Conservation (phyloP, 2,888 invertebrate genomes). For the Camponotus fellah region DNA sequence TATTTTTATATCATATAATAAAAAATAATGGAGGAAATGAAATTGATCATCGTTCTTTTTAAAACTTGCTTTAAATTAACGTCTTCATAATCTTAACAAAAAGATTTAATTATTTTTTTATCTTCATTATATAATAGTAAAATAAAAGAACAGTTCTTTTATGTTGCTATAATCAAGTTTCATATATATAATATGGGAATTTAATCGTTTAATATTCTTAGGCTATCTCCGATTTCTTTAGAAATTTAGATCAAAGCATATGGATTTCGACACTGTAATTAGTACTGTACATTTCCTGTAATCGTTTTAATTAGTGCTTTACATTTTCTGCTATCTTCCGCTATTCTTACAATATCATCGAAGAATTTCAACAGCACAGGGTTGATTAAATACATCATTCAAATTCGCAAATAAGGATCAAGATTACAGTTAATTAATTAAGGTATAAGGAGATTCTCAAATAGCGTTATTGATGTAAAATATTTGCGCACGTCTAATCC, state of each 20-base stretch:
- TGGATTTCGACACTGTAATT: slow-evolving; percentile 31
- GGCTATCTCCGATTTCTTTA: not conserved
- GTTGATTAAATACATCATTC: slow-evolving; percentile 70
- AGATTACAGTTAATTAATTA: slow-evolving; percentile 76
- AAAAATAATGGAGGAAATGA: not conserved
- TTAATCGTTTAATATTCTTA: not conserved
- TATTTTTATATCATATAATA: slow-evolving; percentile 6
- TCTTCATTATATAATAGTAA: not conserved
- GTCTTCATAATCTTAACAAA: not conserved
- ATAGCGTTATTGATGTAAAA: slow-evolving; percentile 66
- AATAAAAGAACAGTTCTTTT: not conserved
- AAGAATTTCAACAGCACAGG: slow-evolving; percentile 35
- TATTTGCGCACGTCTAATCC: slow-evolving; percentile 54
- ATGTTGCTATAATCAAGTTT: not conserved
- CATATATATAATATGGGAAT: too few species aligned
- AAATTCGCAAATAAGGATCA: slow-evolving; percentile 63
- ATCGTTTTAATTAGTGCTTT: slow-evolving; percentile 38
- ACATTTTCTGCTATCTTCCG: not conserved
- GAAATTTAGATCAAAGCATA: slow-evolving; percentile 28
- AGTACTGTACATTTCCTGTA: slow-evolving; percentile 25
- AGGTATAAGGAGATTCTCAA: slow-evolving; percentile 58
- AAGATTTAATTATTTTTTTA: not conserved
- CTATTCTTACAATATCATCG: slow-evolving; percentile 7
- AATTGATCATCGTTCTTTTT: not conserved
- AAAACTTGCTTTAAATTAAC: not conserved